phyloP scores from a whole-genome alignment of 2,113 vertebrate genomes.

The Mesembrinibis cayennensis region DNA sequence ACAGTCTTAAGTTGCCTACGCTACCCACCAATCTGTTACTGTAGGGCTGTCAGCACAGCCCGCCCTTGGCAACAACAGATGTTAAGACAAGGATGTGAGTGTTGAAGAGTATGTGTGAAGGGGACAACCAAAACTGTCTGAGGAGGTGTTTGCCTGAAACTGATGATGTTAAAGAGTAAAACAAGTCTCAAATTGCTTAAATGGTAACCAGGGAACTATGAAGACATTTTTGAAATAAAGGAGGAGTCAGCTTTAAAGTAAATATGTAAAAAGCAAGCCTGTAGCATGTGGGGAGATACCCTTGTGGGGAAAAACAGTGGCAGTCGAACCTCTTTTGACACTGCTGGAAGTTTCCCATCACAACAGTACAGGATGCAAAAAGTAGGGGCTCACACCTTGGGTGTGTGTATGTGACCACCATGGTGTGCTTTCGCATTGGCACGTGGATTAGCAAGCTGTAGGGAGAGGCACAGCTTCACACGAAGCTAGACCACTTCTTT shows the following conservation, averaged over 20 bases:
- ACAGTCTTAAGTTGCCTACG: not conserved
- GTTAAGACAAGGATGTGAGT: not conserved
- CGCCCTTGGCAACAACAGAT: not conserved
- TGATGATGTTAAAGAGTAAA: not conserved
- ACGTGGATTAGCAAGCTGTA: not conserved
- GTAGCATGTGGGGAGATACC: not conserved
- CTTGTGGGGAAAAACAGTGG: not conserved
- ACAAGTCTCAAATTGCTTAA: not conserved
- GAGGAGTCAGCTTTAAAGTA: not conserved
- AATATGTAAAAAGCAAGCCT: not conserved
- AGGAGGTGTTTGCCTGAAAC: not conserved
- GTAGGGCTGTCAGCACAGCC: not conserved
- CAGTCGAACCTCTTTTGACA: not conserved
- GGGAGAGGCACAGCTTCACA: not conserved
- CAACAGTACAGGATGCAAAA: not conserved
- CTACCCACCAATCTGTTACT: not conserved
- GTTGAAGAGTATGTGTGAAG: not conserved
- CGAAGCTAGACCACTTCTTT: not conserved
- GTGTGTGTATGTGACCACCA: not conserved
- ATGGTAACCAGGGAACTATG: not conserved
- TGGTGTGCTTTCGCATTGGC: fast-evolving
- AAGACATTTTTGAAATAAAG: not conserved
- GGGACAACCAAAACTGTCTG: not conserved
- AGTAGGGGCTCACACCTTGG: fast-evolving
- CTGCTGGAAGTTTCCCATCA: not conserved